Conservation (phyloP, 2,113 vertebrate species). For the Corvus hawaiiensis region DNA sequence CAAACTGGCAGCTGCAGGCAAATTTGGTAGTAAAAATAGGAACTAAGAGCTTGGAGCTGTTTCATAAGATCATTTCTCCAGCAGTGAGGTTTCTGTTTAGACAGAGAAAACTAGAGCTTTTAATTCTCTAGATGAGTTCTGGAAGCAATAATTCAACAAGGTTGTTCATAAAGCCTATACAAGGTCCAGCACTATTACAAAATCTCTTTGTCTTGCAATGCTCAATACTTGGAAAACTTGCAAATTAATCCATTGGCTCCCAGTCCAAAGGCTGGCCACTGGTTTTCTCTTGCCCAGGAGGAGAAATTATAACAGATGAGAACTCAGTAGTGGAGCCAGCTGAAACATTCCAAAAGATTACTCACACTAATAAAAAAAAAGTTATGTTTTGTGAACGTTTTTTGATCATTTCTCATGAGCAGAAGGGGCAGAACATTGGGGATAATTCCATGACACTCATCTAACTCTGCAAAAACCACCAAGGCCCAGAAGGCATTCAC, state of each 20-base stretch:
- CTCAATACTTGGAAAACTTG: background rate
- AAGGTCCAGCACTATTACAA: background rate
- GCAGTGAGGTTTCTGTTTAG: slow-evolving; percentile 65
- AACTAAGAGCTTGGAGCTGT: slow-evolving; percentile 66
- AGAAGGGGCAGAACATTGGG: background rate
- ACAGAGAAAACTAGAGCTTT: slow-evolving; percentile 52
- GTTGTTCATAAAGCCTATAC: slow-evolving; percentile 1
- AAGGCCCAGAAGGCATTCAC: background rate
- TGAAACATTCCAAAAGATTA: background rate
- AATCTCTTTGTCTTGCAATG: slow-evolving; percentile 8
- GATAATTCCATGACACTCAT: background rate
- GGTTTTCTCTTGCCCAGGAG: background rate
- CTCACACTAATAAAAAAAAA: background rate
- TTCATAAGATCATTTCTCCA: slow-evolving; percentile 60
- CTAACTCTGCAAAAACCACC: background rate
- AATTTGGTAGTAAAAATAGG: slow-evolving; percentile 76
- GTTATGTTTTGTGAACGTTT: background rate
- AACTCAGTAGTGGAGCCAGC: background rate
- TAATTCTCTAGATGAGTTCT: slow-evolving; percentile 51
- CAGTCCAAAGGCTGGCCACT: background rate
- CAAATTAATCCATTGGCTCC: slow-evolving; percentile 7
- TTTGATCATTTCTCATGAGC: background rate
- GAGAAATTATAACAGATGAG: slow-evolving; percentile 26
- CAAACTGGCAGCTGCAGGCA: slow-evolving; percentile 72
- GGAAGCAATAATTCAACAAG: slow-evolving; percentile 64